Conservation (phyloP, 2,797 vertebrate genomes). For the Staurois parvus region DNA sequence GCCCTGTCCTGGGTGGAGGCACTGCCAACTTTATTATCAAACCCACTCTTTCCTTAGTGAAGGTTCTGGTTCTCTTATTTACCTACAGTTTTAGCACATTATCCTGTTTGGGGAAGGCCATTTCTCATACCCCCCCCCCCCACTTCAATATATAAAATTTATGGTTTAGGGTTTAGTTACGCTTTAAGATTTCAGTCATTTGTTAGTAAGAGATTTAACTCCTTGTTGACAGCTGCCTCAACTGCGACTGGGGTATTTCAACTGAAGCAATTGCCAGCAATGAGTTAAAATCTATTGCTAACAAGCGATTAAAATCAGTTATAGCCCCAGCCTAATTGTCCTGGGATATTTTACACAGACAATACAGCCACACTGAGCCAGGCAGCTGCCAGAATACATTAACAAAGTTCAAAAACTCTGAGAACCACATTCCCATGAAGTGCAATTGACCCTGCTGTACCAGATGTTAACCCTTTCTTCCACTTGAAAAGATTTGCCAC, state of each 20-base stretch:
- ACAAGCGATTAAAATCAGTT: not conserved
- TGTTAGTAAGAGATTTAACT: not conserved
- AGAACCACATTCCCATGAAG: constrained; percentile 38
- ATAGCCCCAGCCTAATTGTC: not conserved
- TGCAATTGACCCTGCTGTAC: constrained; percentile 42
- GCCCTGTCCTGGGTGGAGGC: too few species aligned
- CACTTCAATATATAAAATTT: too few species aligned
- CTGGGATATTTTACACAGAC: constrained; percentile 7
- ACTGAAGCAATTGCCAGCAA: not conserved
- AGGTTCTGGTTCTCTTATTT: too few species aligned
- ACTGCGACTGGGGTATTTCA: too few species aligned
- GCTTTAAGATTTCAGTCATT: not conserved
- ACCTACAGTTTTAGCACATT: too few species aligned
- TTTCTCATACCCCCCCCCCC: too few species aligned
- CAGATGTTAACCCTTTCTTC: constrained; percentile 41
- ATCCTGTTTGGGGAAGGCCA: too few species aligned
- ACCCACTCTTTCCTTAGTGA: too few species aligned
- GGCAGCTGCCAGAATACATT: constrained; percentile 34
- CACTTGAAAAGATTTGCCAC: constrained; percentile 16
- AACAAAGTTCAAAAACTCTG: not conserved
- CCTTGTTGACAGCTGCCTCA: too few species aligned
- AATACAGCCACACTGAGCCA: not conserved
- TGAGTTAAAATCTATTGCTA: not conserved
- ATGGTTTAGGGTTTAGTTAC: too few species aligned
- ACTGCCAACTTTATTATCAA: too few species aligned